Percentiles rank a stretch among this genome's conserved stretches.
Conservation (phyloP, 23 tunicate species). For the Halocynthia aurantium region DNA sequence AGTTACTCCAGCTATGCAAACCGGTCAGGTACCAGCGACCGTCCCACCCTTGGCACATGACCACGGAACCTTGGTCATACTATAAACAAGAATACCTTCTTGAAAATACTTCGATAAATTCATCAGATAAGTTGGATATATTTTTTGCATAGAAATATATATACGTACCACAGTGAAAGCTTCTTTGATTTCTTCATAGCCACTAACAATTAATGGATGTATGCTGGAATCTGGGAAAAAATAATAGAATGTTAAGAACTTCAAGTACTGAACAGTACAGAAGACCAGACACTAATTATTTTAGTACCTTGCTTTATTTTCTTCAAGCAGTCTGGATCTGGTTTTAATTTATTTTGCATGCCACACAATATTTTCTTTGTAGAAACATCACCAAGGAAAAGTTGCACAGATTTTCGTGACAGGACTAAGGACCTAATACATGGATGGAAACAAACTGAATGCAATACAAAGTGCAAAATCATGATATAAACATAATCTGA, state of each 20-base stretch:
- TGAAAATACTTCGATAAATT: too few relatives aligned
- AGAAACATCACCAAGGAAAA: constrained; percentile 5
- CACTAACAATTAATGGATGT: constrained; percentile 22
- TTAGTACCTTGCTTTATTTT: neutral
- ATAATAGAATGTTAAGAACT: neutral
- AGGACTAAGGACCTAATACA: neutral
- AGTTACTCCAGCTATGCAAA: constrained; percentile 49
- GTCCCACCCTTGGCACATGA: constrained; percentile 70
- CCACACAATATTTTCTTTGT: constrained; percentile 11
- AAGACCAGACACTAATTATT: neutral
- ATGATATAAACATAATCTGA: too few relatives aligned
- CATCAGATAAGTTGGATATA: too few relatives aligned
- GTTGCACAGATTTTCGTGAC: constrained; percentile 17
- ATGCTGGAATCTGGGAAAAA: constrained; percentile 4
- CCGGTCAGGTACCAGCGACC: constrained; percentile 73
- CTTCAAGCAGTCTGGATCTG: constrained; percentile 4
- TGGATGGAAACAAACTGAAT: too few relatives aligned
- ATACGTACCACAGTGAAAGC: constrained; percentile 40
- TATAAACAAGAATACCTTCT: constrained; percentile 3
- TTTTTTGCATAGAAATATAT: too few relatives aligned
- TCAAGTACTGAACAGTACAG: neutral
- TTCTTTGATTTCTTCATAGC: constrained; percentile 28
- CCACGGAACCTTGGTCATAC: constrained; percentile 62
- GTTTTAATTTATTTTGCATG: constrained; percentile 5
- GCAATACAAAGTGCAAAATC: too few relatives aligned